phyloP scores from a whole-genome alignment of 92 coral and sea anemone genomes.

The Zoanthus sansibaricus region DNA sequence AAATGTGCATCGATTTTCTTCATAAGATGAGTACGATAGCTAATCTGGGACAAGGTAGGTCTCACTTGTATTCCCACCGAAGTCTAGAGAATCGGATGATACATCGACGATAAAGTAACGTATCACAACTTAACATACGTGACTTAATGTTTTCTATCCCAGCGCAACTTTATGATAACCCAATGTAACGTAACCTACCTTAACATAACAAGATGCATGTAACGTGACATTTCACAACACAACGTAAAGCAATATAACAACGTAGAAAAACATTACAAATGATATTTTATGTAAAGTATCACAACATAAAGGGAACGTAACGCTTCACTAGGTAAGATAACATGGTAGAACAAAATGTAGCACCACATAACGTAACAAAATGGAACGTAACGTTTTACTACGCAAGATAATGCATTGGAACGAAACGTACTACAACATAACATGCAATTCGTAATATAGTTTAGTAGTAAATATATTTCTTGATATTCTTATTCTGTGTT shows the following conservation, averaged over 20 bases:
- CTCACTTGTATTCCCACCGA: neutral
- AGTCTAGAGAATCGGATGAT: neutral
- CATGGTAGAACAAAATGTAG: neutral
- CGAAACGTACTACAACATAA: too few species aligned
- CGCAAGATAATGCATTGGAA: neutral
- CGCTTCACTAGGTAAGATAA: neutral
- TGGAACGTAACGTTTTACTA: neutral
- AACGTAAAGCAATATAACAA: neutral
- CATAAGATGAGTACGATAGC: constrained; percentile 97
- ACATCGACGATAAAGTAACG: neutral
- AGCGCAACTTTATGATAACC: too few species aligned
- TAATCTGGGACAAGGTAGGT: constrained; percentile 79
- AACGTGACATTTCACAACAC: neutral
- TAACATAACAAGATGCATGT: too few species aligned
- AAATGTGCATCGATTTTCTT: constrained; percentile 86
- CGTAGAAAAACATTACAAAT: neutral
- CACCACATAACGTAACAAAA: neutral
- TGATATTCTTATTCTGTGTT: neutral
- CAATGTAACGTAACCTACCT: too few species aligned
- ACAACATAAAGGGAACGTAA: neutral
- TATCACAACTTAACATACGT: too few species aligned
- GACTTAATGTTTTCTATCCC: too few species aligned
- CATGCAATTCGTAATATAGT: too few species aligned
- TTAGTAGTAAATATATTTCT: too few species aligned
- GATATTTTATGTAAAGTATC: neutral